These are phyloP conservation scores for Drosophila infuscata DNA, from an alignment of 2,888 invertebrate species.

Conservation along the genomic window DNA sequence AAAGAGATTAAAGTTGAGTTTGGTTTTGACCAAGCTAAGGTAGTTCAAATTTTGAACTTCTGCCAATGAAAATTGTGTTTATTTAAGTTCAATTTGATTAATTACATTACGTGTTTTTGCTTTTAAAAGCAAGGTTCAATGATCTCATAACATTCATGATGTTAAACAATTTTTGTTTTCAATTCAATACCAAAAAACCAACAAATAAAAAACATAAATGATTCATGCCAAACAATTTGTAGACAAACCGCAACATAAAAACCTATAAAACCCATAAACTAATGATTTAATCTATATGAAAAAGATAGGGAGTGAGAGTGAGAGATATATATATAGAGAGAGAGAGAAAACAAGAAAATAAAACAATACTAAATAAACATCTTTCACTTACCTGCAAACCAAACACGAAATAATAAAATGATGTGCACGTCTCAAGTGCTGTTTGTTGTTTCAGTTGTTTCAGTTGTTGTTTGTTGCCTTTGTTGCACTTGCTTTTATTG, in stretches of 20 bases:
- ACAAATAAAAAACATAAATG: constrained; percentile 28
- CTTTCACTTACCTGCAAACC: constrained; percentile 58
- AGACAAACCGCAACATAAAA: constrained; percentile 53
- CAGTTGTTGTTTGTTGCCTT: constrained; percentile 19
- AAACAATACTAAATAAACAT: constrained; percentile 35
- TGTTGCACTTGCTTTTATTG: constrained; percentile 24
- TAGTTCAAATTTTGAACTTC: neutral
- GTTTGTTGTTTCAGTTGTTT: constrained; percentile 21
- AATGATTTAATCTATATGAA: constrained; percentile 10
- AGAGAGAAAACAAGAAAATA: constrained; percentile 22
- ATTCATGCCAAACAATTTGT: constrained; percentile 44
- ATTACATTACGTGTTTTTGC: neutral
- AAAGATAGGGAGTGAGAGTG: constrained; percentile 13
- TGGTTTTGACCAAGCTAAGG: neutral
- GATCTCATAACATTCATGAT: neutral
- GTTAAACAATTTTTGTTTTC: neutral
- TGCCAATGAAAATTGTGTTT: neutral
- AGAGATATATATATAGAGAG: neutral
- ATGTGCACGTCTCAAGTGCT: constrained; percentile 43
- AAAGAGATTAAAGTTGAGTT: neutral
- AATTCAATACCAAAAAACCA: constrained; percentile 10
- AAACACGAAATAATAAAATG: constrained; percentile 31
- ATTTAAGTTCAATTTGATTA: neutral
- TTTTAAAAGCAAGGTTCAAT: neutral
- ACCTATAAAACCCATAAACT: constrained; percentile 49